Evolutionary conservation across 2,113 vertebrate genomes (phyloP), one percentile per base, ranked within the genome.

Genomic region (Connochaetes taurinus): DNA sequence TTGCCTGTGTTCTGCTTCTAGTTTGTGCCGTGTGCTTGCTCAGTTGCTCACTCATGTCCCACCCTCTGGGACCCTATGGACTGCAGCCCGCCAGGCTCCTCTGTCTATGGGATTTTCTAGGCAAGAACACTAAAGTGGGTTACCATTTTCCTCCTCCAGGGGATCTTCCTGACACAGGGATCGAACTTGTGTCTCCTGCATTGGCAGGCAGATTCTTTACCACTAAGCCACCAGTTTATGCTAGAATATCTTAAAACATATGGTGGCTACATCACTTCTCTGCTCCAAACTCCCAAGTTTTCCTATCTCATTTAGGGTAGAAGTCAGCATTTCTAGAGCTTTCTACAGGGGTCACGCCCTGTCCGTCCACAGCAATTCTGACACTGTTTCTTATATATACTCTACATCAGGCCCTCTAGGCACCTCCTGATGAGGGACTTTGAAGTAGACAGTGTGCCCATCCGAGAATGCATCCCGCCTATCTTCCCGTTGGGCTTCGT

Each of bases 401-500:
- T 47, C 43, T 29, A 1, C 76, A 5, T 31, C 43, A 47, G 76
- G 76, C 15, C 76, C 45, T 80, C 45, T 31, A 6, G 15, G 27
- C 76, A 80, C 45, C 14, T 45, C 27, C 45, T 50, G 15, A 31
- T 4, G 3, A 76, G 40, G 74, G 13, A 4, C 6, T 11, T 17
- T 31, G 76, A 80, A 17, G 27, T 0, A 3, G 7, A 17, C 15
- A 47, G 27, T 6, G 76, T 47, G 76, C 25, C 27, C 15, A 5
- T 31, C 7, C 0, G 7, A 80, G 43, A 11, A 17, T 10, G 2
- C 45, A 47, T 31, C 6, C 8, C 2, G 2, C 27, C 76, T 31
- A 0, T 6, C 43, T 31, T 47, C 27, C 76, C 15, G 0, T 10
- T 0, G 0, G 27, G 27, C 27, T 15, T 11, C 7, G 1, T 10